Evolutionary conservation across 2,888 invertebrate species (phyloP).

Genomic region (Acrobasis suavella): DNA sequence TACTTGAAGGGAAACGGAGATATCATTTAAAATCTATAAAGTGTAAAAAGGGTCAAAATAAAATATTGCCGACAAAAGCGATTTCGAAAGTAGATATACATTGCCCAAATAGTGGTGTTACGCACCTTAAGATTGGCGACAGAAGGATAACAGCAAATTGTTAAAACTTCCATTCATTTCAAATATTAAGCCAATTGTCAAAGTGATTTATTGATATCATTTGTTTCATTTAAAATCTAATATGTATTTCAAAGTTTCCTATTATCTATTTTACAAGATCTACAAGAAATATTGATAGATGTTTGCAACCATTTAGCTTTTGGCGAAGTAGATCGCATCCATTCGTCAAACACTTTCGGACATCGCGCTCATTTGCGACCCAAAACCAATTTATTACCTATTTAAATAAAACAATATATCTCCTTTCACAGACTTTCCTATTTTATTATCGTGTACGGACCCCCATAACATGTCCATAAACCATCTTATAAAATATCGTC

Average conservation of each 20-base stretch:
- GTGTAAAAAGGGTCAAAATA: no score
- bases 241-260: not conserved
- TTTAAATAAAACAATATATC: slow-evolving; percentile 54
- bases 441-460: slow-evolving; percentile 55
- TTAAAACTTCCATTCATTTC: no score
- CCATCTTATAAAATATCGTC: slow-evolving; percentile 50
- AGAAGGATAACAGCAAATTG: no score
- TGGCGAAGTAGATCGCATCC: not conserved
- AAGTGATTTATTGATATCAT: not conserved
- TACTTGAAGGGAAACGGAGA: no score
- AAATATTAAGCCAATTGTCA: not conserved
- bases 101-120: no score
- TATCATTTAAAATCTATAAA: no score
- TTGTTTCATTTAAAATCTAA: not conserved
- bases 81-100: no score
- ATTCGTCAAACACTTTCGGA: slow-evolving; percentile 23
- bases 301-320: not conserved
- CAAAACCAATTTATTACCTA: slow-evolving; percentile 27
- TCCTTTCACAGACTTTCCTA: slow-evolving; percentile 66
- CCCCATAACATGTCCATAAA: slow-evolving; percentile 56
- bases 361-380: slow-evolving; percentile 2
- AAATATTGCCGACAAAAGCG: no score
- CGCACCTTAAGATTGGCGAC: no score
- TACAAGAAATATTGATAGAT: not conserved
- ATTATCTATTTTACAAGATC: not conserved